Base-by-base conservation (phyloP, 2,888 invertebrate genomes). In the Lycaena phlaeas region DNA sequence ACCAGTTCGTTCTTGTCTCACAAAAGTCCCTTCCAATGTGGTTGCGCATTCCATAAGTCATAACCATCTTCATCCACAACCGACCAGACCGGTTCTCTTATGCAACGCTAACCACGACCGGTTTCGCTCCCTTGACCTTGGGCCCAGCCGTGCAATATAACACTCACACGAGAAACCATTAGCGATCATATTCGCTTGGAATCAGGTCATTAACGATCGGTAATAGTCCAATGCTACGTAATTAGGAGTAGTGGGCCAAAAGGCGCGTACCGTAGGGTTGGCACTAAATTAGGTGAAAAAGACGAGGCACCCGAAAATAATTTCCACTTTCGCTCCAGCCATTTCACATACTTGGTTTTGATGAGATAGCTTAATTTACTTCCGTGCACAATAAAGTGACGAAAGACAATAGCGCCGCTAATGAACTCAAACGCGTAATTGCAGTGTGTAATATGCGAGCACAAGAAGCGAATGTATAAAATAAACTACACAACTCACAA, bases 201-300 rank as follows among this genome's bases (percentile, higher is more conserved):
- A 57, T 53, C 52, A 53, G 65, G 63, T 67, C 70, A 72, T 72
- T 73, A 73, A 61, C 71, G 64, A 59, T 79, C 79, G 81, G 73
- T 81, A 64, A 64, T 57, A 65, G 76, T 74, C 82, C 82, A 82
- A 82, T 73, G 70, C 64, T 68, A 61, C 50, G 66, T 64, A 71
- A 78, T 74, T 67, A 66, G 59, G 76, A 66, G 57, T 69, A 77
- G 65, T 76, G 68, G 78, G 77, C 78, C 77, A 81, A 71, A 69
- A 68, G 58, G 58, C 63, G 29, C 30, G 26, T 36, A 36, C 17
- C 26, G 28, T 18, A 37, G 38, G 42, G 42, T 42, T 41, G 30
- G 22, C 41, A 39, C 34, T 34, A 41, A 37, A 41, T n/a, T 30
- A 30, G 30, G 30, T 30, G 14, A 15, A 15, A 15, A n/a, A n/a